phyloP scores from a whole-genome alignment of 2,888 invertebrate species.

The Eristalis tenax region DNA sequence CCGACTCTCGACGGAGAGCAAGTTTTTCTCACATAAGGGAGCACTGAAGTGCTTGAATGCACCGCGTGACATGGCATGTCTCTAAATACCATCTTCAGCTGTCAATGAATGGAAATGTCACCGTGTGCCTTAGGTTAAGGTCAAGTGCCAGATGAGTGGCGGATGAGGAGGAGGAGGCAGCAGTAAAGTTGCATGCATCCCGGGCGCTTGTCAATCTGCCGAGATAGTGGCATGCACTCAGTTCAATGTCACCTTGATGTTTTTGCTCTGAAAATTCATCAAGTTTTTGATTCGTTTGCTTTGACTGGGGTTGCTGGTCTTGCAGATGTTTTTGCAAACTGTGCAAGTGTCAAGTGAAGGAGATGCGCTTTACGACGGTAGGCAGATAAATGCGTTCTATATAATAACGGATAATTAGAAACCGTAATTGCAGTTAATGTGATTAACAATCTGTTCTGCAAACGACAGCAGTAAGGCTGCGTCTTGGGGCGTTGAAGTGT shows the following conservation, averaged over 20 bases:
- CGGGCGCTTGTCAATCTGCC: not conserved
- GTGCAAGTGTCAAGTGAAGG: too few relatives aligned
- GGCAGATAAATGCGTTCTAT: too few relatives aligned
- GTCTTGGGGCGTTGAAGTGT: too few relatives aligned
- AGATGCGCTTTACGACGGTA: too few relatives aligned
- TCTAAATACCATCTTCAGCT: slow-evolving; percentile 15
- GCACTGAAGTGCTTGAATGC: slow-evolving; percentile 13
- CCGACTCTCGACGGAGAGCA: not conserved
- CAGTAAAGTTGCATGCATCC: not conserved
- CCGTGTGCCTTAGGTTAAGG: slow-evolving; percentile 43
- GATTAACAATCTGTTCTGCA: too few relatives aligned
- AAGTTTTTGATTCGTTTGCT: not conserved
- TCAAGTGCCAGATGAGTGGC: slow-evolving; percentile 29
- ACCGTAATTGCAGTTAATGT: too few relatives aligned
- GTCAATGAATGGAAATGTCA: slow-evolving; percentile 31
- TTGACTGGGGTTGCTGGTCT: not conserved
- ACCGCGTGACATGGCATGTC: slow-evolving; percentile 19
- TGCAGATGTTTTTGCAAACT: too few relatives aligned
- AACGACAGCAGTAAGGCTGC: too few relatives aligned
- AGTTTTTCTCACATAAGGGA: not conserved
- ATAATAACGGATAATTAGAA: too few relatives aligned
- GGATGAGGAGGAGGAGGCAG: not conserved
- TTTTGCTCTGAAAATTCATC: not conserved
- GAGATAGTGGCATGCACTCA: not conserved
- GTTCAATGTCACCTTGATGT: not conserved